Evolutionary conservation across 2,888 invertebrate genomes (phyloP).

Genomic region (Pseudeuparius sepicola): DNA sequence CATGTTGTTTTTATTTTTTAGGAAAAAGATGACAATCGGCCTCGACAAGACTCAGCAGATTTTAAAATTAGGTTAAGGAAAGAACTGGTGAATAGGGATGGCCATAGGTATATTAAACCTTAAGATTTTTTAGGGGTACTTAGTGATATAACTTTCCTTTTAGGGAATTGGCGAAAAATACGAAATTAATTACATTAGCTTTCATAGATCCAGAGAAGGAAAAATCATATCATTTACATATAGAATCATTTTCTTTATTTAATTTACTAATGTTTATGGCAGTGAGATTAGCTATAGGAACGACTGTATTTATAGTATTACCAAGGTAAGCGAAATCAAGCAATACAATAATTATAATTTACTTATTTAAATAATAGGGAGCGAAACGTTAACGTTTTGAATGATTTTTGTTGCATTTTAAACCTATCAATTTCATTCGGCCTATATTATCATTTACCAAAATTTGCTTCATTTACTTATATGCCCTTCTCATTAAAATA

Average conservation of each 20-base stretch:
- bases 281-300: conserved; percentile 45
- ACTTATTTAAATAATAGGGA: too few relatives aligned
- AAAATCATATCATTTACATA: conserved; percentile 53
- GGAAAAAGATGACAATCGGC: conserved; percentile 41
- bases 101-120: conserved; percentile 53
- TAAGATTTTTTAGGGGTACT: too few relatives aligned
- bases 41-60: conserved; percentile 64
- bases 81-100: conserved; percentile 77
- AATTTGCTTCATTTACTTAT: too few relatives aligned
- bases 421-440: too few relatives aligned
- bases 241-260: conserved; percentile 55
- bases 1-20: conserved; percentile 22
- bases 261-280: conserved; percentile 55
- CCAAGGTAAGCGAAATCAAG: conserved; percentile 44
- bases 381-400: too few relatives aligned
- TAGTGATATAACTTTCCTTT: too few relatives aligned
- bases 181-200: conserved; percentile 51
- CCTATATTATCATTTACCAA: too few relatives aligned
- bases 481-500: too few relatives aligned
- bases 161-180: conserved; percentile 58
- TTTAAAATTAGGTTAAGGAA: conserved; percentile 71
- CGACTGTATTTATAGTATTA: conserved; percentile 46
- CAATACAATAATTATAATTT: too few relatives aligned
- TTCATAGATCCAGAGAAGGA: conserved; percentile 60
- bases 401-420: too few relatives aligned